These are phyloP conservation scores for Chaetorhynchus papuensis DNA, from an alignment of 2,113 vertebrate species.

Conservation along the genomic window DNA sequence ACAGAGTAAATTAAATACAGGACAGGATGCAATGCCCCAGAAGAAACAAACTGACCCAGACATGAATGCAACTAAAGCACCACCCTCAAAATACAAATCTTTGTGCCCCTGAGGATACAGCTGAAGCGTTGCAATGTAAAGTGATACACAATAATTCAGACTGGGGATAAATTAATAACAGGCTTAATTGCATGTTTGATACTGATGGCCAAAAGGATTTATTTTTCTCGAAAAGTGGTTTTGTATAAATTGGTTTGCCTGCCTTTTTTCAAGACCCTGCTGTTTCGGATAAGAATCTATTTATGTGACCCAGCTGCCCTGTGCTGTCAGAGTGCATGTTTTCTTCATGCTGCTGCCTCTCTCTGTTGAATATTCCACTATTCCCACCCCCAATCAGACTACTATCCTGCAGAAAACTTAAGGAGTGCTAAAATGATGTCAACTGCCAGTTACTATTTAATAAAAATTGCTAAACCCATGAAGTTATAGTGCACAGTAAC, in stretches of 20 bases:
- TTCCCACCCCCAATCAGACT: background rate
- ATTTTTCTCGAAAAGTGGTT: background rate
- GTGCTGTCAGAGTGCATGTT: background rate
- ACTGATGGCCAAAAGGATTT: background rate
- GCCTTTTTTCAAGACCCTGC: background rate
- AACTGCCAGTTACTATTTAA: background rate
- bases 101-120: background rate
- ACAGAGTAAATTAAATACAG: background rate
- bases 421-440: background rate
- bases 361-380: background rate
- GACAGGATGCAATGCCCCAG: slow-evolving; percentile 44
- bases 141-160: background rate
- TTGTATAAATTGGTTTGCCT: background rate
- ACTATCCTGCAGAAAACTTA: background rate
- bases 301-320: background rate
- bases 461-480: background rate
- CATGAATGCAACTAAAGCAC: background rate
- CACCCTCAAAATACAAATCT: background rate
- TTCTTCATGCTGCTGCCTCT: background rate
- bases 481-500: background rate
- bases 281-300: background rate
- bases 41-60: slow-evolving; percentile 9
- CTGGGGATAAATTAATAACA: slow-evolving; percentile 79
- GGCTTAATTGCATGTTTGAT: background rate
- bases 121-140: background rate